Evolutionary conservation across 2,113 vertebrate species (phyloP), one percentile per base, ranked within the genome.

Genomic region (Nipponia nippon): DNA sequence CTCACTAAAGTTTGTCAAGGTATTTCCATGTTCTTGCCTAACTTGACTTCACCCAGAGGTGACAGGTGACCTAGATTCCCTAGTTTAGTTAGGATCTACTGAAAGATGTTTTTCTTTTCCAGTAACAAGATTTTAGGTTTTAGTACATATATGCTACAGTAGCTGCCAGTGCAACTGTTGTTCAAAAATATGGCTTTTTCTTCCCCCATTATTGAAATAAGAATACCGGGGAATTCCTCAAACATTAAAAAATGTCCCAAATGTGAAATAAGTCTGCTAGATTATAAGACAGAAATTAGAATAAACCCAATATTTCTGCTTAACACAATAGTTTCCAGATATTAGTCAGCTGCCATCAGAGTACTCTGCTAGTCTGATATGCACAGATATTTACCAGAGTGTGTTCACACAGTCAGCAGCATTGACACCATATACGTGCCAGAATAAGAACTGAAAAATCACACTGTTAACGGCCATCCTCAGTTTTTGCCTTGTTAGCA

Each of bases 371-470:
- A 72, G 6, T 32, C n/a, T 75, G 27, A n/a, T 44, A 67, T 6
- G 17, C 14, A 32, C 6, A 65, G 34, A 29, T 61, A 29, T 34
- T 86, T 53, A 49, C 29, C 12, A 25, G 30, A 40, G 8, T 2
- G 0, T 18, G 1, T 67, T 86, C 38, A 71, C 17, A 61, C 9
- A 34, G 11, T 70, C 63, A 52, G 53, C 36, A 79, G 5, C 32
- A 58, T 17, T 67, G 27, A 75, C 10, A 42, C 2, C 0, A 0
- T 25, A 26, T 29, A 53, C 1, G 2, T 63, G 27, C 20, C 44
- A 44, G 46, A 90, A 78, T 29, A 38, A 78, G 34, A 87, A 75
- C 7, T 46, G 40, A 58, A 70, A 93, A 80, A 38, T 58, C n/a
- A 11, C 25, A 36, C 76, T 46, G 12, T 67, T 58, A 76, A n/a